phyloP scores from a whole-genome alignment of 1,140 invertebrate genomes.

The Eriocheir sinensis region DNA sequence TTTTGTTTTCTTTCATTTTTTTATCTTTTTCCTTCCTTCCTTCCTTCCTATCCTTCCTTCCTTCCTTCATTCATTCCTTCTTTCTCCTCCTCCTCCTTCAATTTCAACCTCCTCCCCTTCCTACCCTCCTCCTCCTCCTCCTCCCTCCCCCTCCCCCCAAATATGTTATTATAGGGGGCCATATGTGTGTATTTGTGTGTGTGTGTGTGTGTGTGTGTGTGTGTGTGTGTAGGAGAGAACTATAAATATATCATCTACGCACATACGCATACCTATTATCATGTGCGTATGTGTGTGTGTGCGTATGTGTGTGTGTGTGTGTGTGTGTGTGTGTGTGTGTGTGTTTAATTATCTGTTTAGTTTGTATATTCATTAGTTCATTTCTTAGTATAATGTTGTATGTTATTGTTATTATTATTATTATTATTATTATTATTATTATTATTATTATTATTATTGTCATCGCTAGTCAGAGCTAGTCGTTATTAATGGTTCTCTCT shows the following conservation, averaged over 20 bases:
- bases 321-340: neutral
- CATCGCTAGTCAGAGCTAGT: conserved; percentile 10
- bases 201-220: neutral
- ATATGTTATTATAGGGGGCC: neutral
- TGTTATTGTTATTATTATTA: conserved; percentile 12
- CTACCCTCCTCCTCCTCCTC: neutral
- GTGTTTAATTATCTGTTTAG: neutral
- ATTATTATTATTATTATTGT: neutral
- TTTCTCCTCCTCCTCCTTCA: no score
- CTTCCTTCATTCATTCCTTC: no score
- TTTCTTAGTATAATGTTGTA: no score
- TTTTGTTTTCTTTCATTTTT: no score
- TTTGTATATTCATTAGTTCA: no score
- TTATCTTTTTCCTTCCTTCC: no score
- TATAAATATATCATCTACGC: neutral
- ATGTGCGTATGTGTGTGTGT: neutral
- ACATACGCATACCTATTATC: neutral
- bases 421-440: conserved; percentile 20
- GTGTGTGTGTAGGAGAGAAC: neutral
- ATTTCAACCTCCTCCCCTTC: no score
- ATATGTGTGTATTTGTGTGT: neutral
- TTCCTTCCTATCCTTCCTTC: no score
- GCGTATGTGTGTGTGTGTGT: neutral
- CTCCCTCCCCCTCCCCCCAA: neutral
- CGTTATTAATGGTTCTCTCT: neutral